Evolutionary conservation across 2,113 vertebrate species (phyloP).

Genomic region (Excalfactoria chinensis): DNA sequence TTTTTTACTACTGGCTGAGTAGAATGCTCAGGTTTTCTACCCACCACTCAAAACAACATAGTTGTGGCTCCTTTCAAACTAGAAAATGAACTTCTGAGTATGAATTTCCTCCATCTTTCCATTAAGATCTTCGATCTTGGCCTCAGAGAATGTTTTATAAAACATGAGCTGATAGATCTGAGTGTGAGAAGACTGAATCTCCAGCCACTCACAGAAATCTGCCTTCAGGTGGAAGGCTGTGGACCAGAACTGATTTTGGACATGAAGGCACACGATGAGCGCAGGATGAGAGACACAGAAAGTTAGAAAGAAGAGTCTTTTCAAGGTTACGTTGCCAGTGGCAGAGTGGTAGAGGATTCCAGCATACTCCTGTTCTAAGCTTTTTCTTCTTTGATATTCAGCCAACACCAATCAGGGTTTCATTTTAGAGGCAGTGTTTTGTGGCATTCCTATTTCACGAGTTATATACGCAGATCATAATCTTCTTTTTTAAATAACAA

Average conservation of each 20-base stretch:
- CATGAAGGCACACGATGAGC: neutral
- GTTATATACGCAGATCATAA: neutral
- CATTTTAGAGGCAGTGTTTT: neutral
- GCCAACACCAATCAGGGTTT: neutral
- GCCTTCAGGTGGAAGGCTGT: neutral
- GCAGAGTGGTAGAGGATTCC: neutral
- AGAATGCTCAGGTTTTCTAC: neutral
- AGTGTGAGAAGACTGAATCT: neutral
- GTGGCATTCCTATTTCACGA: neutral
- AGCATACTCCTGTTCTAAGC: neutral
- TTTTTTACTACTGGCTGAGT: neutral
- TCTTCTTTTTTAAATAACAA: neutral
- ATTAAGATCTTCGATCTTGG: neutral
- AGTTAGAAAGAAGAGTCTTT: neutral
- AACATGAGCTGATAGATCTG: neutral
- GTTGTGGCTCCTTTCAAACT: rapidly evolving
- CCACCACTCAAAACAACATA: neutral
- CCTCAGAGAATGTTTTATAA: neutral
- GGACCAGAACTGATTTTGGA: neutral
- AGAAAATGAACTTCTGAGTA: neutral
- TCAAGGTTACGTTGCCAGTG: neutral
- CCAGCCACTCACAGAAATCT: neutral
- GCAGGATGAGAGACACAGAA: neutral
- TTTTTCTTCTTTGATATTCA: neutral
- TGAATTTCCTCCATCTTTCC: neutral